Base-by-base conservation (phyloP, 2,888 invertebrate genomes). In the Lycaena phlaeas region DNA sequence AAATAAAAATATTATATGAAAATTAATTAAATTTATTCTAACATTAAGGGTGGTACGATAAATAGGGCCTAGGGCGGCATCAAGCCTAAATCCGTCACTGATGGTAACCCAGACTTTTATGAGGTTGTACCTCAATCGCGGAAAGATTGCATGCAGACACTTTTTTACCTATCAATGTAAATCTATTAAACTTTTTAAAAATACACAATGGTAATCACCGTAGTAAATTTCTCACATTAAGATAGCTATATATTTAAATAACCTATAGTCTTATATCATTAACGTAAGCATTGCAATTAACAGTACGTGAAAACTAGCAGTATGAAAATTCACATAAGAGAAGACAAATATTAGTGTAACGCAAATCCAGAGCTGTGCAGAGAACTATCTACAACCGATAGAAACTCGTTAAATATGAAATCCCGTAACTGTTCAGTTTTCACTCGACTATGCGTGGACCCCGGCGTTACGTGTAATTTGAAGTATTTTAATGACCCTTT, bases 241-340 rank as follows among this genome's bases (percentile, higher is more conserved):
- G 10, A 10, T n/a, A n/a, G n/a, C n/a, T n/a, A n/a, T 10, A 22
- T 12, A 34, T 12, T 22, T 34, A 18, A 18, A 34, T 22, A 4
- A 14, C 15, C 2, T 18, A 72, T 67, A 66, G 63, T 65, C 75
- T 69, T 64, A 61, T 63, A 64, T 56, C 66, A 65, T 71, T 64
- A 55, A 50, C 49, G 65, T 57, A 63, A 69, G 58, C 59, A 65
- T 75, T 40, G 25, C 39, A 40, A 40, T 40, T 75, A 75, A 73
- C 77, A 71, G 68, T 69, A 67, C 67, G 74, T 71, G 76, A 78
- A 77, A 79, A 63, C 71, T 77, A 49, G 45, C 55, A 54, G 52
- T 51, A 50, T 48, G 40, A 49, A 52, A 50, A 53, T 48, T 48
- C 50, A 49, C 50, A 49, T 53, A 52, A 50, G 47, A 48, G 49